Conservation (phyloP, 1,140 invertebrate species). For the Adelges cooleyi region DNA sequence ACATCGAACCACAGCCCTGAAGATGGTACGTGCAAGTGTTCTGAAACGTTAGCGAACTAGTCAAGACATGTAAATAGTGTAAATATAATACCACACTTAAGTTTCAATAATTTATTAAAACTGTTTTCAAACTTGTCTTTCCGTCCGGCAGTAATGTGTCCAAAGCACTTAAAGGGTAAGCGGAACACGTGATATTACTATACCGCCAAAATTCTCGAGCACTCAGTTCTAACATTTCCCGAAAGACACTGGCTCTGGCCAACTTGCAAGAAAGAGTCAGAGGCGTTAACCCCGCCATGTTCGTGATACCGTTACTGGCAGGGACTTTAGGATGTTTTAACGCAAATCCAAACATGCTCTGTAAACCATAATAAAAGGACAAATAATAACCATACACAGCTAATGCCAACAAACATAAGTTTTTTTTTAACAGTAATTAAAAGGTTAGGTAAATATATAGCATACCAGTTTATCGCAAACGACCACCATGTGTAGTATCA, state of each 20-base stretch:
- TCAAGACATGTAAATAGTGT: too few relatives aligned
- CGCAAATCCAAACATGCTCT: conserved; percentile 98
- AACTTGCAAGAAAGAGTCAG: conserved; percentile 91
- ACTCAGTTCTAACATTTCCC: conserved; percentile 94
- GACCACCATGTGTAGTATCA: conserved; percentile 96
- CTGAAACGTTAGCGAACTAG: too few relatives aligned
- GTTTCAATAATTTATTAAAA: too few relatives aligned
- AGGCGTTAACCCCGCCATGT: conserved; percentile 83
- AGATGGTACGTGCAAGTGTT: too few relatives aligned
- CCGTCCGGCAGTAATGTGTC: conserved; percentile 91
- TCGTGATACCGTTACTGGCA: conserved; percentile 78
- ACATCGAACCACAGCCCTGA: too few relatives aligned
- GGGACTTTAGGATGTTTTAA: conserved; percentile 84
- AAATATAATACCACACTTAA: too few relatives aligned
- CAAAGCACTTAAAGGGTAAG: conserved; percentile 88
- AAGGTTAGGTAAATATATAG: neutral
- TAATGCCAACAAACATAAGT: neutral
- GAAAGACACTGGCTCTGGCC: conserved; percentile 87
- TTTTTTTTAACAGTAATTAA: neutral
- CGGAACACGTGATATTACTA: conserved; percentile 97
- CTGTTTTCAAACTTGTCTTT: conserved; percentile 64
- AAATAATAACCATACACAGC: too few relatives aligned
- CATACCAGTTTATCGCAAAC: conserved; percentile 88
- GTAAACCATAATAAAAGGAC: conserved; percentile 32
- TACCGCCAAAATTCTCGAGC: conserved; percentile 96